These are phyloP conservation scores for Furcula furcula DNA, from an alignment of 2,888 invertebrate genomes.

Conservation along the genomic window DNA sequence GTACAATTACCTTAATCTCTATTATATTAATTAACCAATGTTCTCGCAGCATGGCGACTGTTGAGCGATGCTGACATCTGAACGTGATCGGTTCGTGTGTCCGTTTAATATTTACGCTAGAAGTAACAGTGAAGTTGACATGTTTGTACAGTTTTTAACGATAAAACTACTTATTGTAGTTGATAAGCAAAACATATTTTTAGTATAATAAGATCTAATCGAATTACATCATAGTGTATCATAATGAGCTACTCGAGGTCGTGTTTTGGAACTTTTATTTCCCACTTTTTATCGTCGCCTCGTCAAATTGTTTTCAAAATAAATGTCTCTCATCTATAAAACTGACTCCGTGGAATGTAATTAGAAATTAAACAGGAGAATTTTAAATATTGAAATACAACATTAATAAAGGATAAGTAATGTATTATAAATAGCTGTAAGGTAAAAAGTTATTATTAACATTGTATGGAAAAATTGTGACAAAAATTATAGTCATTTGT, in stretches of 20 bases:
- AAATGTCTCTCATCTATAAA: conserved; percentile 54
- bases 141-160: conserved; percentile 80
- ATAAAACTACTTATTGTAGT: conserved; percentile 74
- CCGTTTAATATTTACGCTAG: conserved; percentile 58
- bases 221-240: conserved; percentile 79
- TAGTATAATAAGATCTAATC: conserved; percentile 79
- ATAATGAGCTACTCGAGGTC: conserved; percentile 65
- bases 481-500: conserved; percentile 83
- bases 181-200: conserved; percentile 77
- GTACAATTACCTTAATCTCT: conserved; percentile 65
- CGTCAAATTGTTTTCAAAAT: conserved; percentile 57
- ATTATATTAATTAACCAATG: conserved; percentile 41
- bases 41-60: conserved; percentile 45
- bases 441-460: conserved; percentile 83
- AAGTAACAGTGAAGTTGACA: conserved; percentile 59
- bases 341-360: conserved; percentile 73
- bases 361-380: conserved; percentile 77
- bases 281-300: conserved; percentile 62
- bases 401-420: conserved; percentile 77
- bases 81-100: conserved; percentile 43
- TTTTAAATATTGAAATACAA: conserved; percentile 78
- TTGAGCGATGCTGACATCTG: conserved; percentile 46
- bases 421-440: conserved; percentile 80
- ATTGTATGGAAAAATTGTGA: conserved; percentile 83
- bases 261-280: conserved; percentile 57